Evolutionary conservation across 2,113 vertebrate genomes (phyloP), one percentile per base, ranked within the genome.

Genomic region (Globicephala melas): DNA sequence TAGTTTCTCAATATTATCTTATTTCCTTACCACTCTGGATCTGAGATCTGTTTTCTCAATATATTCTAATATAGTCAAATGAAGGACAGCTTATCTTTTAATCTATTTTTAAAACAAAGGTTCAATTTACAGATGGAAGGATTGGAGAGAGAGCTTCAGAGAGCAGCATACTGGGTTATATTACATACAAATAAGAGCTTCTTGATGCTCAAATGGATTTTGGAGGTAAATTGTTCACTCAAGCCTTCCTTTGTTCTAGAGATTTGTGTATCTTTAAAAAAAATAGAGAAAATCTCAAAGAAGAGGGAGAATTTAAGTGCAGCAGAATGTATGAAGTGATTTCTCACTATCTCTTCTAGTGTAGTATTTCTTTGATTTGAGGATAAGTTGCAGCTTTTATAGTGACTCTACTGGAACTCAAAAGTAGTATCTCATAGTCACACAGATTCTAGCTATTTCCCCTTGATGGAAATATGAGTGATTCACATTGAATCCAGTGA

Each of bases 361-460:
- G 33, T 25, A 88, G 80, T 63, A 92, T 89, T 95, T 96, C 70
- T 97, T 97, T 96, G 84, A 93, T 90, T 26, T 96, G 50, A 95
- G 31, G 38, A 73, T 88, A 21, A 95, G 44, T 53, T 84, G 3
- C 47, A 94, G 18, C 28, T 92, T 96, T 96, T 21, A 77, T 95
- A 80, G 70, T 92, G 63, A 90, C 53, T 96, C 55, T 90, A 95
- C 87, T 92, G 81, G 71, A 97, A 96, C 62, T 87, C 38, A 87
- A 80, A 97, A 91, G 93, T 90, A 85, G 33, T 76, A 70, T 92
- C 50, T 91, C 33, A 84, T 94, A 92, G 70, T 96, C 88, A 55
- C 33, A 83, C 8, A 70, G 63, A 95, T 96, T 95, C 82, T 86
- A 95, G 41, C 31, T 74, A 80, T 95, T 95, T 95, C 25, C 15